These are phyloP conservation scores for Cavia aperea DNA, from an alignment of 2,113 vertebrate species.

Conservation along the genomic window DNA sequence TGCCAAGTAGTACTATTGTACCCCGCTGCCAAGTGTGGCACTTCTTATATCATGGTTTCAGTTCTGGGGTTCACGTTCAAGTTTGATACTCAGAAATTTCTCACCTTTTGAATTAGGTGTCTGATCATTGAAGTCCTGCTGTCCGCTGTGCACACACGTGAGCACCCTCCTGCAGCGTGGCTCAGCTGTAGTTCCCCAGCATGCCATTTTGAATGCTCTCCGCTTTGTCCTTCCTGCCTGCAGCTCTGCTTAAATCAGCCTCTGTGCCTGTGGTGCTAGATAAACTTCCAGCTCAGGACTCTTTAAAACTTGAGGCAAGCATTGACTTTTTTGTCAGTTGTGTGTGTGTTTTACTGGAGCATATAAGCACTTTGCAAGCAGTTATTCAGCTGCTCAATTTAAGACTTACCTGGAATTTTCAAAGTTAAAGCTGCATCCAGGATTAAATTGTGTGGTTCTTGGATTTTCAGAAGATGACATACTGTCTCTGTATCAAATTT, in stretches of 20 bases:
- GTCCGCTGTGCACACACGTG: not conserved
- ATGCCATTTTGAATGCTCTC: slow-evolving; percentile 14
- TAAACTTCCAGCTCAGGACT: not conserved
- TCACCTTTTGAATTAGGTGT: not conserved
- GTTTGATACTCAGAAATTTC: not conserved
- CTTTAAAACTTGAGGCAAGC: not conserved
- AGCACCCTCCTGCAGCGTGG: not conserved
- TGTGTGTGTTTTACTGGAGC: not conserved
- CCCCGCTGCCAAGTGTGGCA: not conserved
- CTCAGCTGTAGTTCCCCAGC: not conserved
- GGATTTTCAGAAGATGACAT: slow-evolving; percentile 41
- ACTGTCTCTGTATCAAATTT: slow-evolving; percentile 48
- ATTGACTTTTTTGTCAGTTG: not conserved
- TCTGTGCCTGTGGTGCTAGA: not conserved
- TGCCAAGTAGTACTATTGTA: not conserved
- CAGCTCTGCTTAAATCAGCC: not conserved
- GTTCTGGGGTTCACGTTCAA: not conserved
- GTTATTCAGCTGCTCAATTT: slow-evolving; percentile 2
- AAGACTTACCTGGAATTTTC: slow-evolving; percentile 21
- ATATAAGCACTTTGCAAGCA: not conserved
- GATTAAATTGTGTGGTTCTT: slow-evolving; percentile 43
- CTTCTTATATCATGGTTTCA: not conserved
- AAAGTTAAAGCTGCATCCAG: not conserved
- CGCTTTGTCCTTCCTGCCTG: not conserved
- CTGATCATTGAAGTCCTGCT: not conserved